Base-by-base conservation (phyloP, 30 jellyfish, hydroid and myxozoan genomes). In the Turritopsis rubra region DNA sequence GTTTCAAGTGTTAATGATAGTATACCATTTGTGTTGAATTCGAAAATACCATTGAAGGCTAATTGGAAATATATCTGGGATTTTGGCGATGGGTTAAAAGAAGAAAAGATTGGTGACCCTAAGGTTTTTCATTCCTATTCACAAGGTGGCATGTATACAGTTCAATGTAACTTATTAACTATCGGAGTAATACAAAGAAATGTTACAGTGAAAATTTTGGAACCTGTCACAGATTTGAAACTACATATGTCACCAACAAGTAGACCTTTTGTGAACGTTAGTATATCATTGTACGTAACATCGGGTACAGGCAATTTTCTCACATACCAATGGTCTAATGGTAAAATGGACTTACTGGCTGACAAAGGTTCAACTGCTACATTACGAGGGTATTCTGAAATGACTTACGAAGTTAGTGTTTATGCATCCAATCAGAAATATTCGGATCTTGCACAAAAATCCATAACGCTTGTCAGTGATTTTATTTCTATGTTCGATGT, bases 211-310 rank as follows among this genome's bases (percentile, higher is more conserved):
- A 68, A 23, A n/a, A 27, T 68, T 17, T 1, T 68, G 22, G 77
- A 68, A 68, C 77, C 77, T 7, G 19, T 68, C 19, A 68, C 16
- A 7, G 77, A 27, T 68, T 68, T 68, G 30, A 16, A 23, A 19
- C 0, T 68, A n/a, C 31, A 22, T n/a, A 0, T 68, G 30, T n/a
- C 28, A 68, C 77, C 77, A n/a, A 7, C 28, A 68, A 68, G 77
- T 68, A 68, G 77, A 1, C 77, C 77, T 68, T 68, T 68, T 19
- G 77, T 27, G 77, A n/a, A 23, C 9, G 77, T 68, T 27, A 68
- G 30, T 19, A n/a, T 68, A n/a, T n/a, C 77, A 7, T 68, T 68
- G 77, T n/a, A 68, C 17, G 77, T 27, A 7, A n/a, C 77, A n/a
- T 9, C 9, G 9, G 9, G 16, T 8, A 68, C 77, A 7, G 77